A percentile compares a stretch with the other conserved stretches of the same genome.
phyloP scores from a whole-genome alignment of 2,797 vertebrate species.

The Myotis vivesi region DNA sequence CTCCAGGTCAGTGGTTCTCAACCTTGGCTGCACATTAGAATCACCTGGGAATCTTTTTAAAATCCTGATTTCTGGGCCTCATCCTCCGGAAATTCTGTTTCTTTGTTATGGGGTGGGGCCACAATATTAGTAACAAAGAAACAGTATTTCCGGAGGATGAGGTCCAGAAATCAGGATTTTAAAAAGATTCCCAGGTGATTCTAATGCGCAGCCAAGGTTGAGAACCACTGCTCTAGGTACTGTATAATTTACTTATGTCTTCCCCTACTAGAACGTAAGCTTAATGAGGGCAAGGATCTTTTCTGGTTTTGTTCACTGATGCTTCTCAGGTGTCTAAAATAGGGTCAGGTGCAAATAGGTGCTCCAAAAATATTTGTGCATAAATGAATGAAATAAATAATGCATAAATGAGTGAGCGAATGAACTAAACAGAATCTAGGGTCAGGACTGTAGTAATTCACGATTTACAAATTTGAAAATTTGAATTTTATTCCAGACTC shows the following conservation, averaged over 20 bases:
- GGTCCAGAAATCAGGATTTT: too few relatives aligned
- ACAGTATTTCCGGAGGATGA: too few relatives aligned
- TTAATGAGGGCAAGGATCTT: not conserved
- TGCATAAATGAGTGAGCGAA: not conserved
- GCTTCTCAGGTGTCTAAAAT: not conserved
- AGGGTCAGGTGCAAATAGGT: not conserved
- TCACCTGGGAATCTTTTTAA: too few relatives aligned
- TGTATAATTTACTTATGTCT: not conserved
- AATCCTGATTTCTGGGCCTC: too few relatives aligned
- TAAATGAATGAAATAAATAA: conserved; percentile 12
- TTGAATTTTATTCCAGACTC: not conserved
- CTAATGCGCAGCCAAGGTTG: too few relatives aligned
- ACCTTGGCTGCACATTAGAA: too few relatives aligned
- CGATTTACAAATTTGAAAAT: not conserved
- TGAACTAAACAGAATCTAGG: not conserved
- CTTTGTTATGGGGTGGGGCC: too few relatives aligned
- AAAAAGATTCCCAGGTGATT: too few relatives aligned
- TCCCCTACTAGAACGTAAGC: not conserved
- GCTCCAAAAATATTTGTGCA: not conserved
- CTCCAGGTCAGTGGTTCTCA: not conserved
- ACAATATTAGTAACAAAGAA: too few relatives aligned
- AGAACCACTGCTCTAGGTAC: not conserved
- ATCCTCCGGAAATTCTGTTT: too few relatives aligned
- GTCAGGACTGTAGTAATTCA: not conserved
- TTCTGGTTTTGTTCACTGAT: not conserved